Evolutionary conservation across 35 echinoderm and acorn worm genomes (phyloP).

Genomic region (Patiria miniata): DNA sequence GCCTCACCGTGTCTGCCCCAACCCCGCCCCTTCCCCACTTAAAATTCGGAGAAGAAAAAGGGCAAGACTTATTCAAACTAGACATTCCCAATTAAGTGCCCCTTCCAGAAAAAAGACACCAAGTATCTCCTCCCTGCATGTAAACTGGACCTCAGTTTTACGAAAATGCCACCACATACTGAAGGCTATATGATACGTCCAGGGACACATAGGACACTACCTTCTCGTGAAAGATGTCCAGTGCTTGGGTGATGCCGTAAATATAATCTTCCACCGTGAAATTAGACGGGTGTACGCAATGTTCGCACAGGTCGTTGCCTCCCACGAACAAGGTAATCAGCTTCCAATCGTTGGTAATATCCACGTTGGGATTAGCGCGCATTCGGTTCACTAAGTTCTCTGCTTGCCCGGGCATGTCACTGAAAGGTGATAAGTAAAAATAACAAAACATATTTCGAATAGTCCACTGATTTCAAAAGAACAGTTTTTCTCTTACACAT

Average conservation of each 20-base stretch:
- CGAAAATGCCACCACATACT: no score
- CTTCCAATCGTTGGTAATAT: conserved; percentile 69
- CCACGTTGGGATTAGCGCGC: conserved; percentile 40
- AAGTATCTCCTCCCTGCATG: no score
- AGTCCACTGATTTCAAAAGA: neutral
- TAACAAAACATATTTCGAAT: neutral
- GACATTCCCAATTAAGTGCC: no score
- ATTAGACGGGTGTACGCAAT: conserved; percentile 49
- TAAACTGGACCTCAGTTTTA: no score
- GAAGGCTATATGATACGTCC: no score
- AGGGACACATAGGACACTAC: neutral
- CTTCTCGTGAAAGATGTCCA: conserved; percentile 59
- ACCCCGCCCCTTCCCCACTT: no score
- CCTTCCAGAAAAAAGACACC: no score
- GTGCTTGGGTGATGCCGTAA: conserved; percentile 49
- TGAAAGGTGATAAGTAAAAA: conserved; percentile 5
- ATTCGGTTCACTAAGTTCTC: conserved; percentile 48
- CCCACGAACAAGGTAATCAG: conserved; percentile 68
- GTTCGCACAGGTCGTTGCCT: conserved; percentile 70
- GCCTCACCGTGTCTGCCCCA: no score
- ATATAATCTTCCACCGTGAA: conserved; percentile 48
- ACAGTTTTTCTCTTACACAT: neutral
- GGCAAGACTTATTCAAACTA: no score
- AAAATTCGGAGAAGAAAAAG: no score
- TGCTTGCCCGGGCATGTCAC: conserved; percentile 68